Evolutionary conservation across 1,140 invertebrate genomes (phyloP).

Genomic region (Diorhabda sublineata): DNA sequence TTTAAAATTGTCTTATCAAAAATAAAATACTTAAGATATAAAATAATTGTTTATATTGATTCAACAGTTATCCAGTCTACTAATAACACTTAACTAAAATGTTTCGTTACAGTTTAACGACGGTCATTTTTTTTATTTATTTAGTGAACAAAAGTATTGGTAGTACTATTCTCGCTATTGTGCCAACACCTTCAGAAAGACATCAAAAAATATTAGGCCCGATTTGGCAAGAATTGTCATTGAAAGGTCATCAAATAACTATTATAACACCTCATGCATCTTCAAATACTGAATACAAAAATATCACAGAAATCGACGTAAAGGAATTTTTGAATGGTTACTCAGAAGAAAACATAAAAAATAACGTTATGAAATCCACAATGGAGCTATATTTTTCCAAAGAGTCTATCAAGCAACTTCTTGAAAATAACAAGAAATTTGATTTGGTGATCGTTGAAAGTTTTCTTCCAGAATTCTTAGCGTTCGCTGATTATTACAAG

Average conservation of each 20-base stretch:
- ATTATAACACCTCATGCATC: conserved; percentile 16
- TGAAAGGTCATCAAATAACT: conserved; percentile 24
- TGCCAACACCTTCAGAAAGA: conserved; percentile 42
- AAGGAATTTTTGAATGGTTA: background rate
- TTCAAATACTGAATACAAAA: conserved; percentile 10
- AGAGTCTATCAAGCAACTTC: background rate
- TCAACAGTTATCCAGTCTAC: too few species aligned
- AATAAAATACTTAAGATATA: too few species aligned
- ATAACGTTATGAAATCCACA: background rate
- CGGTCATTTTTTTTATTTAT: too few species aligned
- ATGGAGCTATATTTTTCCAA: background rate
- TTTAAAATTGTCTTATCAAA: too few species aligned
- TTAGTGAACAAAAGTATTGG: too few species aligned
- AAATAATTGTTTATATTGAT: too few species aligned
- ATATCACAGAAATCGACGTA: conserved; percentile 19
- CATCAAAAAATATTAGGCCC: conserved; percentile 46
- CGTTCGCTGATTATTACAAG: conserved; percentile 12
- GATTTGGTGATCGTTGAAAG: conserved; percentile 22
- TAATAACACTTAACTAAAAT: too few species aligned
- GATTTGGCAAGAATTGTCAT: conserved; percentile 36
- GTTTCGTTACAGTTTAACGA: too few species aligned
- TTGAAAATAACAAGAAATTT: conserved; percentile 5
- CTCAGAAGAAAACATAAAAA: background rate
- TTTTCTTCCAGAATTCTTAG: conserved; percentile 9
- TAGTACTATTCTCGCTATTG: background rate